These are phyloP conservation scores for Xenopus laevis DNA, from an alignment of 2,113 vertebrate species.

Conservation along the genomic window DNA sequence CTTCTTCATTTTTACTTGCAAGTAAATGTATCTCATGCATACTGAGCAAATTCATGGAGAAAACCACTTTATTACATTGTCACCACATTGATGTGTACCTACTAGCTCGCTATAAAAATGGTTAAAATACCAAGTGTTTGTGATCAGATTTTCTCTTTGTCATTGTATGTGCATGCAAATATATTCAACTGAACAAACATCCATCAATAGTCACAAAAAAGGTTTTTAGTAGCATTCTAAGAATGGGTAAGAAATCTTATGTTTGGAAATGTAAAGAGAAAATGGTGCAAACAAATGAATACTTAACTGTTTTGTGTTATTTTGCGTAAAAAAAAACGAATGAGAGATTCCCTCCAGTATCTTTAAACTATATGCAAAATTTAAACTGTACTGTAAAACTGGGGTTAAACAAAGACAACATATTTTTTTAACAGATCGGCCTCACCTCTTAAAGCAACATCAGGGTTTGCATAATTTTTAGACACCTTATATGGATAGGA, in stretches of 20 bases:
- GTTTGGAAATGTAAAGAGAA: slow-evolving; percentile 48
- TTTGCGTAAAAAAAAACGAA: slow-evolving; percentile 38
- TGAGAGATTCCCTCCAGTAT: slow-evolving; percentile 32
- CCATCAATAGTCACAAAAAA: slow-evolving; percentile 94
- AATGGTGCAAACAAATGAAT: slow-evolving; percentile 44
- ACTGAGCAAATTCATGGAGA: slow-evolving; percentile 63
- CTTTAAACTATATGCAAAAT: slow-evolving; percentile 43
- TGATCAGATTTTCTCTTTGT: slow-evolving; percentile 90
- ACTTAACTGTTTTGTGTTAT: slow-evolving; percentile 32
- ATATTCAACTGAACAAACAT: slow-evolving; percentile 91
- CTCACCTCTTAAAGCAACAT: slow-evolving; percentile 33
- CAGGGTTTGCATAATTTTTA: slow-evolving; percentile 49
- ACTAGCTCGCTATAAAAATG: slow-evolving; percentile 86
- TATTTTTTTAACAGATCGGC: slow-evolving; percentile 43
- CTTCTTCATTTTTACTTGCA: slow-evolving; percentile 50
- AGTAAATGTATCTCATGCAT: slow-evolving; percentile 72
- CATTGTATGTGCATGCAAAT: slow-evolving; percentile 94
- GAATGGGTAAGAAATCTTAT: slow-evolving; percentile 52
- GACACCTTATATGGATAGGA: slow-evolving; percentile 27
- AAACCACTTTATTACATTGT: slow-evolving; percentile 72
- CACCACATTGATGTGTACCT: slow-evolving; percentile 83
- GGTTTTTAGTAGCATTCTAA: slow-evolving; percentile 70
- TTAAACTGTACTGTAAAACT: slow-evolving; percentile 38
- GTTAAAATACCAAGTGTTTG: slow-evolving; percentile 82
- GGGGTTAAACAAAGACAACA: slow-evolving; percentile 33